Conservation (phyloP, 2,797 vertebrate species). For the Gymnoscopelus microlampas region DNA sequence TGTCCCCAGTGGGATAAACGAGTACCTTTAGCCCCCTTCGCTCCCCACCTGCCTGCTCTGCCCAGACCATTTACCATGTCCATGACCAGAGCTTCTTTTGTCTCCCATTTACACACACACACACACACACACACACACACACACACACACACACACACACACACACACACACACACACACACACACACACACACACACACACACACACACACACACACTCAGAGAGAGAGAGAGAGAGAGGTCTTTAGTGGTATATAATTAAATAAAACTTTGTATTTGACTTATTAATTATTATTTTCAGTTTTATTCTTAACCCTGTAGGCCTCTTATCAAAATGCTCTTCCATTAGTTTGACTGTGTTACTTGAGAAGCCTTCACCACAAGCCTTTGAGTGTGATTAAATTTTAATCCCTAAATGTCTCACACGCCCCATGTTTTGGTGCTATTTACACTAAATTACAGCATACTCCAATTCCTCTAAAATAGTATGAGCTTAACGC, state of each 20-base stretch:
- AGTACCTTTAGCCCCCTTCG: conserved; percentile 25
- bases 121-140: too few relatives aligned
- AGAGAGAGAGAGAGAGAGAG: too few relatives aligned
- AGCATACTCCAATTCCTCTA: conserved; percentile 59
- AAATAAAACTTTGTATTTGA: too few relatives aligned
- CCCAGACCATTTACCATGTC: neutral
- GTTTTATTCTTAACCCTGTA: too few relatives aligned
- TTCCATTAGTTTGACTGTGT: neutral
- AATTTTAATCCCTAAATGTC: conserved; percentile 35
- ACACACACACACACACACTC: too few relatives aligned
- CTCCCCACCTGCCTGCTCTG: conserved; percentile 11
- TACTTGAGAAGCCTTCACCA: conserved; percentile 34
- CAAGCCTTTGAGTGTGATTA: conserved; percentile 22
- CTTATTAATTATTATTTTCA: conserved; percentile 22
- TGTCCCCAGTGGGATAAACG: conserved; percentile 46
- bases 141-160: too few relatives aligned
- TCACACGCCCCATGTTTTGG: conserved; percentile 30
- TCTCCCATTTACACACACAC: conserved; percentile 9
- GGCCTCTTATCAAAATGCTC: neutral
- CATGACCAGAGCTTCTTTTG: conserved; percentile 1
- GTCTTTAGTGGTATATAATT: too few relatives aligned
- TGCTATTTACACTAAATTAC: conserved; percentile 56
- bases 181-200: too few relatives aligned
- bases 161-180: too few relatives aligned
- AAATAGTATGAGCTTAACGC: conserved; percentile 51